phyloP scores from a whole-genome alignment of 2,113 vertebrate species.

The Dasyornis broadbenti region DNA sequence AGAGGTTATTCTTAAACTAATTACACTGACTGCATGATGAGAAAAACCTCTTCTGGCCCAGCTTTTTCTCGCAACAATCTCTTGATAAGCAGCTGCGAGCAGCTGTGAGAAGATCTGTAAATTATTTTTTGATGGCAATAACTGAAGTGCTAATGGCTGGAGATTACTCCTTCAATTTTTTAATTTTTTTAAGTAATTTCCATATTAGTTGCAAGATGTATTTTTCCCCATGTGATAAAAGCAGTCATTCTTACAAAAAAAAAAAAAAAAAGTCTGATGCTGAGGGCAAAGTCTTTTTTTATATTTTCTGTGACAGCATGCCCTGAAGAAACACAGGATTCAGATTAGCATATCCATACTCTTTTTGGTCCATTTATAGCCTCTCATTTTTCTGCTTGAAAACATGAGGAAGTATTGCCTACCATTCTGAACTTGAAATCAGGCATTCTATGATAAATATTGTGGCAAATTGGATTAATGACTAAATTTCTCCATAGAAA shows the following conservation, averaged over 20 bases:
- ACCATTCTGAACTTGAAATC: neutral
- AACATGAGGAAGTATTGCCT: neutral
- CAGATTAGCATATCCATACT: neutral
- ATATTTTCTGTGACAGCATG: neutral
- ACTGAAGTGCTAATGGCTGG: conserved; percentile 3
- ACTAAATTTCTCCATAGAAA: neutral
- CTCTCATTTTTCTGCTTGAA: neutral
- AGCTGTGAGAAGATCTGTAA: neutral
- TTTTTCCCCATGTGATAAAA: neutral
- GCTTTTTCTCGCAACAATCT: neutral
- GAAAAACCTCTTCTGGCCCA: neutral
- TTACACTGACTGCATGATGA: neutral
- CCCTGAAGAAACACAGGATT: neutral
- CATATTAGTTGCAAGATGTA: neutral
- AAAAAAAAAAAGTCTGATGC: neutral
- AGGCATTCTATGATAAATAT: neutral
- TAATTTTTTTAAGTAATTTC: neutral
- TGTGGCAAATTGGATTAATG: neutral
- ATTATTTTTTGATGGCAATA: conserved; percentile 35
- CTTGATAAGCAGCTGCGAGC: neutral
- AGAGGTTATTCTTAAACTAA: conserved; percentile 28
- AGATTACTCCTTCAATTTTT: neutral
- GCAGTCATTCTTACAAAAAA: neutral
- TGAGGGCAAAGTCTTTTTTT: neutral
- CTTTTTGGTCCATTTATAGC: neutral